Percentiles rank a stretch among this genome's conserved stretches.
These are phyloP conservation scores for Campodea augens DNA, from an alignment of 1,140 invertebrate species.

Conservation along the genomic window DNA sequence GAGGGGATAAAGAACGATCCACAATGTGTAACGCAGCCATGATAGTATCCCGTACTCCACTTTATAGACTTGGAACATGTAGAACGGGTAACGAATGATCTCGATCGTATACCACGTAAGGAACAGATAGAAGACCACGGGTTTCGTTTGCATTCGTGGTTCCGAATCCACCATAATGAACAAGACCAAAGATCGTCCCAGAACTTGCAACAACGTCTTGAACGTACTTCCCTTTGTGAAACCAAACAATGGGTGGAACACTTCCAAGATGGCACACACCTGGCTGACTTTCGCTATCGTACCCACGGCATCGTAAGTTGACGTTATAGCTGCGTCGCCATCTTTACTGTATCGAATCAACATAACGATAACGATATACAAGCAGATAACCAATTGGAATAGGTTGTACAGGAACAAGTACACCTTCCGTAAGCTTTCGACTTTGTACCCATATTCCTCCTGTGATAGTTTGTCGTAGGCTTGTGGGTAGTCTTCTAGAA, in stretches of 20 bases:
- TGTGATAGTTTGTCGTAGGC: constrained; percentile 53
- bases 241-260: constrained; percentile 72
- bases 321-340: constrained; percentile 45
- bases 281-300: constrained; percentile 63
- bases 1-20: constrained; percentile 80
- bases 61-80: constrained; percentile 59
- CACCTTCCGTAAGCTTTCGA: constrained; percentile 60
- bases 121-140: constrained; percentile 71
- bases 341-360: constrained; percentile 49
- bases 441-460: constrained; percentile 57
- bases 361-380: constrained; percentile 57
- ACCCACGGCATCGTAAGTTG: constrained; percentile 56
- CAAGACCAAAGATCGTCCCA: constrained; percentile 55
- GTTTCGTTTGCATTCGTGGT: constrained; percentile 63
- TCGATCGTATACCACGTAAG: constrained; percentile 61
- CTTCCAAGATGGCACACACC: constrained; percentile 62
- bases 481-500: constrained; percentile 44
- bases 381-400: constrained; percentile 72
- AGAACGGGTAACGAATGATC: constrained; percentile 70
- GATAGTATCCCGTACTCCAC: constrained; percentile 56
- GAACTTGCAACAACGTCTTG: constrained; percentile 31
- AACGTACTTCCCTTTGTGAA: constrained; percentile 56
- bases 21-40: constrained; percentile 79
- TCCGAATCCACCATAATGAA: constrained; percentile 70
- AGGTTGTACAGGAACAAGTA: constrained; percentile 82